A percentile compares a stretch with the other conserved stretches of the same genome.
phyloP scores from a whole-genome alignment of 2,113 vertebrate species.

The Pontoporia blainvillei region DNA sequence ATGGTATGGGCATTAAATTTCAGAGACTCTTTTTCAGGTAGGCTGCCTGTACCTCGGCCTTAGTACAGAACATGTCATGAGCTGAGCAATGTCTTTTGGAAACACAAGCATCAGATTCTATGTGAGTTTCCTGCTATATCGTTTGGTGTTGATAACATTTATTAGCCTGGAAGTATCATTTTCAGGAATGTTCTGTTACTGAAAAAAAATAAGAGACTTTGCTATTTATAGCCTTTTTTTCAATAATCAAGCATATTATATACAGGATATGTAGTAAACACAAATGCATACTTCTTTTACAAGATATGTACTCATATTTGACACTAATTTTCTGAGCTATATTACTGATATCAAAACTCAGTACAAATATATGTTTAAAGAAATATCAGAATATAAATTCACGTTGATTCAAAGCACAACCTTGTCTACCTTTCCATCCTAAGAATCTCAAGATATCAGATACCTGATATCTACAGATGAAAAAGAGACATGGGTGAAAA shows the following conservation, averaged over 20 bases:
- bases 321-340: not conserved
- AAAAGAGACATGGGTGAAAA: not conserved
- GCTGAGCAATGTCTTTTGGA: not conserved
- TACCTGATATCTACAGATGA: not conserved
- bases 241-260: not conserved
- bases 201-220: not conserved
- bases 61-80: not conserved
- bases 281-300: not conserved
- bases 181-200: not conserved
- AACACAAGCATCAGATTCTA: not conserved
- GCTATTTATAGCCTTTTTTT: not conserved
- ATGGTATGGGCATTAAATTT: slow-evolving; percentile 8
- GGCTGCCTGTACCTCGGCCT: not conserved
- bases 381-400: not conserved
- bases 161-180: not conserved
- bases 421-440: not conserved
- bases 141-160: not conserved
- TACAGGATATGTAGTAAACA: not conserved
- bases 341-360: not conserved
- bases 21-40: not conserved
- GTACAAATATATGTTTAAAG: not conserved
- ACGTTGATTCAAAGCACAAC: not conserved
- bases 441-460: not conserved
- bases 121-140: not conserved
- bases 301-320: not conserved